A percentile compares a stretch with the other conserved stretches of the same genome.
phyloP scores from a whole-genome alignment of 92 coral and sea anemone genomes.

The Porites evermanni region DNA sequence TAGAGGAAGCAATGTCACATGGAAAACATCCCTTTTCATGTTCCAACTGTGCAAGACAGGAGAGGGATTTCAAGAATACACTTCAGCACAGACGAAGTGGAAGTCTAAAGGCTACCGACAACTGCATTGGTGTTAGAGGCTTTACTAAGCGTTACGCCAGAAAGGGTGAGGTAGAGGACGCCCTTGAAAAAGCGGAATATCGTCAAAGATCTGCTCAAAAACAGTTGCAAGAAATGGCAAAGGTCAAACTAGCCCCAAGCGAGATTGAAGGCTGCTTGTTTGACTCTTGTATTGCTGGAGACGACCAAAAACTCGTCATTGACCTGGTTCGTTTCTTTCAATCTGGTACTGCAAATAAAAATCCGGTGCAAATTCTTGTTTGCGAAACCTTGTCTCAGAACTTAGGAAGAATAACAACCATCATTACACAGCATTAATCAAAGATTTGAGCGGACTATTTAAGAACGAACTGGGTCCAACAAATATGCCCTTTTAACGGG shows the following conservation, averaged over 20 bases:
- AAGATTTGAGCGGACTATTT: conserved; percentile 63
- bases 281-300: conserved; percentile 28
- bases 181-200: conserved; percentile 16
- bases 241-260: conserved; percentile 32
- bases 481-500: conserved; percentile 51
- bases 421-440: conserved; percentile 47
- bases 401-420: conserved; percentile 43
- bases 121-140: conserved; percentile 14
- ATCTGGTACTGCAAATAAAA: conserved; percentile 25
- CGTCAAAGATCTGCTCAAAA: conserved; percentile 15
- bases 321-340: conserved; percentile 35
- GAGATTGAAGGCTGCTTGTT: conserved; percentile 30
- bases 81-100: conserved; percentile 1
- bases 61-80: conserved; percentile 1
- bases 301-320: conserved; percentile 39
- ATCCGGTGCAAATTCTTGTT: conserved; percentile 56
- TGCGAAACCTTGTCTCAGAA: conserved; percentile 56
- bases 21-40: neutral
- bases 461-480: conserved; percentile 66
- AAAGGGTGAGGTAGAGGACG: conserved; percentile 28
- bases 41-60: conserved; percentile 4
- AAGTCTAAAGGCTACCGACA: neutral
- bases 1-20: conserved; percentile 3
- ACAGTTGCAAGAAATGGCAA: conserved; percentile 14
- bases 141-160: conserved; percentile 45